Evolutionary conservation across 2,797 vertebrate species (phyloP), one percentile per base, ranked within the genome.

Genomic region (Premnoplex brunnescens): DNA sequence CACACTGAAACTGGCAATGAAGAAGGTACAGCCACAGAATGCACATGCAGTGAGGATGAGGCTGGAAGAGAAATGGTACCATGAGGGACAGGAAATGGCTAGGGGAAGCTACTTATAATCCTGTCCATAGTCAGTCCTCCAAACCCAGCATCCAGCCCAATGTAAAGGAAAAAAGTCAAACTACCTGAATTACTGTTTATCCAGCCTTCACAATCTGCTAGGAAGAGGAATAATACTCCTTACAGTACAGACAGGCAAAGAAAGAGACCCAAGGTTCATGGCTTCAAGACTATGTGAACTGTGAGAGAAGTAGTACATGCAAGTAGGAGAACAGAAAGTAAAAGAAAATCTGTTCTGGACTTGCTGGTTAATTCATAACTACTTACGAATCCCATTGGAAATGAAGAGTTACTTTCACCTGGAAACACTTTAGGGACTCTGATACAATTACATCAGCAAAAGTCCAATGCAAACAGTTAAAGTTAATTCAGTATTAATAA

Each of bases 381-480:
- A 52, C 55, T 88, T 60, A 69, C 16, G 44, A 81, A 88, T 66
- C 71, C 63, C 18, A 48, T 12, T 78, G 51, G n/a, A 89, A 92
- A 91, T 19, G 1, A 19, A 62, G 48, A 80, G n/a, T 72, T 85
- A 39, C 43, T 80, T 85, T 73, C 77, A 96, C 91, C 91, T 87
- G 83, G 49, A 54, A 95, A 85, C 17, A 71, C 54, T 75, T 82
- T 2, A 80, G 30, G 55, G 32, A 85, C 36, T 55, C 52, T 34
- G 10, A 74, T 54, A 78, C 54, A 81, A 63, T 54, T 71, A 59
- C 44, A 49, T 8, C 23, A 5, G 88, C 90, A 75, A 30, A 84
- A 84, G 73, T 72, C 91, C 84, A 94, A 51, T 39, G 55, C 55
- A 95, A 95, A 91, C 67, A 82, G 56, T 63, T 67, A 43, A 82